Base-by-base conservation (phyloP, 2,797 vertebrate genomes). In the Falco rusticolus region DNA sequence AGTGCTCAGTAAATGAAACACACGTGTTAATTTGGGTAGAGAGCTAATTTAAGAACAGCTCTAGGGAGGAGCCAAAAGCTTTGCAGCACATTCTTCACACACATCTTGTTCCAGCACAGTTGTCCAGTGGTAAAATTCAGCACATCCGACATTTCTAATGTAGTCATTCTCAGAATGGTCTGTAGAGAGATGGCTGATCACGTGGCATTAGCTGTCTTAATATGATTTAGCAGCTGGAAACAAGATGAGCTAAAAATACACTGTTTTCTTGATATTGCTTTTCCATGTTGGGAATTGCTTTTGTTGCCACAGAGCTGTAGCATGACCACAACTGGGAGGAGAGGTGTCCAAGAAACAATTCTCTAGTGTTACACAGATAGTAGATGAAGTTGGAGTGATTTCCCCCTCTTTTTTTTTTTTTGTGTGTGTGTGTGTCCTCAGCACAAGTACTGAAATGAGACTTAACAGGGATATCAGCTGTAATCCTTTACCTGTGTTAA, bases 211-310 rank as follows among this genome's bases (percentile, higher is more conserved):
- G 84, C 94, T 93, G 87, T 88, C 95, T 95, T 95, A 95, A 92
- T 96, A 86, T 95, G 94, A 93, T 94, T 96, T 94, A 96, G 87
- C 95, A 97, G 89, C 94, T 94, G 93, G 92, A 97, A 94, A 94
- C 72, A 34, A 93, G 89, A 87, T 4, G 59, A 88, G 94, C 97
- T 97, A 97, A 97, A 97, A 97, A 96, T 96, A 97, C 41, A 7
- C 79, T 83, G 85, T 92, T 95, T 97, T 92, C 91, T 94, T 96
- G 94, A 95, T 94, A 96, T 94, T 96, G 92, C 91, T 81, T 96
- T 95, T 90, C 95, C 96, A 90, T 95, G 91, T 97, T 97, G 97
- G 96, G 96, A 96, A 87, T 97, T 96, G 94, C 93, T 96, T 92
- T 84, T 91, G 91, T 93, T 96, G 93, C 95, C 70, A 86, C 84